Conservation (phyloP, 2,113 vertebrate genomes). For the Zosterops hypoxanthus region DNA sequence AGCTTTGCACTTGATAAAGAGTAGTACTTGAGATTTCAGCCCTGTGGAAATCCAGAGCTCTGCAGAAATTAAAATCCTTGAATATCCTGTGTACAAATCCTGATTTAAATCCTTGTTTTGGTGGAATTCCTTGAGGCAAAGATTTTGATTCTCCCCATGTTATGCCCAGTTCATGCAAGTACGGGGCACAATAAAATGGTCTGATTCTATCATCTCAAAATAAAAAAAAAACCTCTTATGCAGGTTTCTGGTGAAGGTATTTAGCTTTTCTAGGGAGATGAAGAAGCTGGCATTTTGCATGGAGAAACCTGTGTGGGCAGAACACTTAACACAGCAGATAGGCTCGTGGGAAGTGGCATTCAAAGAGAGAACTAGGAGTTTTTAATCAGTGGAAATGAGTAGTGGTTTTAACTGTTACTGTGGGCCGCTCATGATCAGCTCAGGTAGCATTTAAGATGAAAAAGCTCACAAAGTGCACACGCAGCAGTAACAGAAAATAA, state of each 20-base stretch:
- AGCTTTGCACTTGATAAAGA: neutral
- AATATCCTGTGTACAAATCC: constrained; percentile 21
- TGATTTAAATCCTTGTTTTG: constrained; percentile 7
- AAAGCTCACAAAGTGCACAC: neutral
- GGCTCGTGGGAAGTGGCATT: constrained; percentile 59
- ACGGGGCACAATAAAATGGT: neutral
- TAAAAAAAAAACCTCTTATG: neutral
- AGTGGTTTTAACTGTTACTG: neutral
- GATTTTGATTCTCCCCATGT: neutral
- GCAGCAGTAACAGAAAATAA: neutral
- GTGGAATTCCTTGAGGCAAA: constrained; percentile 7
- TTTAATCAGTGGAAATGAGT: constrained; percentile 27
- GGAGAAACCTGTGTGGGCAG: constrained; percentile 41
- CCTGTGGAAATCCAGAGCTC: neutral
- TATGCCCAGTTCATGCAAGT: neutral
- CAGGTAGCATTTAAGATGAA: constrained; percentile 30
- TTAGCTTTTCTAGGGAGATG: neutral
- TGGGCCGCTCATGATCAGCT: constrained; percentile 19
- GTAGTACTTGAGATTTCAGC: neutral
- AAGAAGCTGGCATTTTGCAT: constrained; percentile 29
- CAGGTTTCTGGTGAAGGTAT: neutral
- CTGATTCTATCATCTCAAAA: neutral
- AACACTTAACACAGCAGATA: constrained; percentile 48
- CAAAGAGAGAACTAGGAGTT: constrained; percentile 17
- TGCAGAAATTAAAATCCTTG: constrained; percentile 22